These are phyloP conservation scores for Argyresthia albistria DNA, from an alignment of 2,888 invertebrate species.

Conservation along the genomic window DNA sequence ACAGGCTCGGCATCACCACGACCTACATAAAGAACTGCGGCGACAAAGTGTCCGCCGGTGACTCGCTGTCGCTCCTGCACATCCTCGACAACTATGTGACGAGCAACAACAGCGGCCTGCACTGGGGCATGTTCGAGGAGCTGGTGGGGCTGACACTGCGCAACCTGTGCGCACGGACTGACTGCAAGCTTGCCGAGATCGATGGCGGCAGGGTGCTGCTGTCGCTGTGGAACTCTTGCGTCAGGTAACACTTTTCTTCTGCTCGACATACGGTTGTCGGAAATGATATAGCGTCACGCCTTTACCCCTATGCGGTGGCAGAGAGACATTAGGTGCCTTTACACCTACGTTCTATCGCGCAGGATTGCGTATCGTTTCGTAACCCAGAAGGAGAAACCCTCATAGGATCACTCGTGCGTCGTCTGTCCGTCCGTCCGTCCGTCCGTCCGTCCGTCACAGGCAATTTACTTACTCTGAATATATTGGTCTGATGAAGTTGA, in stretches of 20 bases:
- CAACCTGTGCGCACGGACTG: conserved; percentile 10
- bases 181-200: not conserved
- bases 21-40: conserved; percentile 37
- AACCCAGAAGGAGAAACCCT: too few species aligned
- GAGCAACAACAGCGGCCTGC: conserved; percentile 22
- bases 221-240: conserved; percentile 50
- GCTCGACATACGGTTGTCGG: too few species aligned
- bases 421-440: too few species aligned
- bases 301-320: too few species aligned
- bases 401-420: too few species aligned
- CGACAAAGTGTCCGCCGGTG: conserved; percentile 21
- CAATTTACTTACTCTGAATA: too few species aligned
- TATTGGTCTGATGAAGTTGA: too few species aligned
- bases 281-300: too few species aligned
- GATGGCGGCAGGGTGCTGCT: not conserved
- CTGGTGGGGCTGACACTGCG: conserved; percentile 26
- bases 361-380: too few species aligned
- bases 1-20: conserved; percentile 49
- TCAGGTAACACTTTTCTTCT: conserved; percentile 31
- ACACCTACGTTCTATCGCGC: too few species aligned
- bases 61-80: conserved; percentile 32
- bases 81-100: conserved; percentile 30
- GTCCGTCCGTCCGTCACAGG: too few species aligned
- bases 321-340: too few species aligned
- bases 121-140: conserved; percentile 34